These are phyloP conservation scores for Eupithecia centaureata DNA, from an alignment of 2,888 invertebrate species.

Conservation along the genomic window DNA sequence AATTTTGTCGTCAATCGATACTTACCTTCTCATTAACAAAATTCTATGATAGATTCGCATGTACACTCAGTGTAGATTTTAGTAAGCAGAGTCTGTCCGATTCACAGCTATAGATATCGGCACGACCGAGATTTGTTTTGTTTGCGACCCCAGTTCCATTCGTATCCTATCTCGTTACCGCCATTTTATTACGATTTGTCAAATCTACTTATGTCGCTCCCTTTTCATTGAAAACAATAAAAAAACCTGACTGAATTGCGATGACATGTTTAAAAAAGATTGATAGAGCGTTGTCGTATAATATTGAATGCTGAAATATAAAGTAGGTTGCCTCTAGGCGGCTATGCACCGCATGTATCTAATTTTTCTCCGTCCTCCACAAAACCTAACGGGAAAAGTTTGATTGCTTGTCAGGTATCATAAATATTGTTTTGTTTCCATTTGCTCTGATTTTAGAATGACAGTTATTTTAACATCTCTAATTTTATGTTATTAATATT, in stretches of 20 bases:
- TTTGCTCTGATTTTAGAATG: neutral
- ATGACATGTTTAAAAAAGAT: conserved; percentile 12
- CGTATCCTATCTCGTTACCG: conserved; percentile 16
- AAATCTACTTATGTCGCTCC: conserved; percentile 20
- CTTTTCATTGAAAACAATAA: conserved; percentile 26
- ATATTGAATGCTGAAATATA: neutral
- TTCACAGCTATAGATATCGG: neutral
- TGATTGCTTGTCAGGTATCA: neutral
- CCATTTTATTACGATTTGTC: conserved; percentile 23
- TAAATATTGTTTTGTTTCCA: neutral
- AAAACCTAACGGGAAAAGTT: neutral
- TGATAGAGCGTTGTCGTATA: neutral
- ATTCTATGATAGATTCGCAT: neutral
- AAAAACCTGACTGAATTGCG: conserved; percentile 18
- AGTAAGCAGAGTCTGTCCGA: neutral
- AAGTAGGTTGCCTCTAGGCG: neutral
- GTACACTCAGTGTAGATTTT: neutral
- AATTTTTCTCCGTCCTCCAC: neutral
- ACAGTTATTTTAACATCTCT: neutral
- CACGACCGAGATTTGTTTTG: conserved; percentile 21
- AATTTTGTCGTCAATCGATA: neutral
- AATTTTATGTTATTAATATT: no score
- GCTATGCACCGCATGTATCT: neutral
- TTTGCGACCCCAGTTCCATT: conserved; percentile 15
- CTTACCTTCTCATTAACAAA: neutral